These are phyloP conservation scores for Rhea americana DNA, from an alignment of 2,113 vertebrate genomes.

Conservation along the genomic window DNA sequence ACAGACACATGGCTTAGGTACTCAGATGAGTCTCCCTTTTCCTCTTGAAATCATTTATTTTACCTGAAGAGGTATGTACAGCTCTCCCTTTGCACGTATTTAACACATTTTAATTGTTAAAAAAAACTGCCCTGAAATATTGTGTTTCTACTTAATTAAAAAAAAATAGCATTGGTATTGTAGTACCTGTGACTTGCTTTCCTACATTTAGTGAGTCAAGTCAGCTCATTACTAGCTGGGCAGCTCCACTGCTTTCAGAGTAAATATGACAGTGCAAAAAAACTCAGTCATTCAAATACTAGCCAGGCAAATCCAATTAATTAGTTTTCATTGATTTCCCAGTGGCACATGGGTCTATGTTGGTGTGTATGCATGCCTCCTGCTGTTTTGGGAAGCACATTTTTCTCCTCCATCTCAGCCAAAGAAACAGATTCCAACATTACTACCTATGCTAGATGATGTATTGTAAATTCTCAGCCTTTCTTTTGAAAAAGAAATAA, in stretches of 20 bases:
- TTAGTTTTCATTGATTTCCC: conserved; percentile 24
- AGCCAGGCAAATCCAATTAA: background rate
- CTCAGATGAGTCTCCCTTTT: background rate
- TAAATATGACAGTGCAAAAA: background rate
- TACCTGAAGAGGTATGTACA: background rate
- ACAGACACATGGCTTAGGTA: background rate
- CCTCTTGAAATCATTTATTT: background rate
- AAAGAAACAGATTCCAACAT: background rate
- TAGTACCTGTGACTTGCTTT: background rate
- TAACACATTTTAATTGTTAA: background rate
- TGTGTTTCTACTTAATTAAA: background rate
- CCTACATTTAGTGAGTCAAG: background rate
- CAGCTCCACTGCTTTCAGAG: background rate
- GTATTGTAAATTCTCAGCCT: background rate
- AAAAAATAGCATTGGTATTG: background rate
- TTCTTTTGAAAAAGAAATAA: background rate
- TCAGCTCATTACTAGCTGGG: background rate
- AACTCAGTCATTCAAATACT: background rate
- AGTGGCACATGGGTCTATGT: background rate
- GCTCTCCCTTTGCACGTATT: background rate
- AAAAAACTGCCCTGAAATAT: background rate
- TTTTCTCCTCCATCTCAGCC: background rate
- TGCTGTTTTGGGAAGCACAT: background rate
- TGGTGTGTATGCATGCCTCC: background rate
- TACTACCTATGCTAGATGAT: background rate